Evolutionary conservation across 1,140 invertebrate species (phyloP), one percentile per base, ranked within the genome.

Genomic region (Bemisia tabaci): DNA sequence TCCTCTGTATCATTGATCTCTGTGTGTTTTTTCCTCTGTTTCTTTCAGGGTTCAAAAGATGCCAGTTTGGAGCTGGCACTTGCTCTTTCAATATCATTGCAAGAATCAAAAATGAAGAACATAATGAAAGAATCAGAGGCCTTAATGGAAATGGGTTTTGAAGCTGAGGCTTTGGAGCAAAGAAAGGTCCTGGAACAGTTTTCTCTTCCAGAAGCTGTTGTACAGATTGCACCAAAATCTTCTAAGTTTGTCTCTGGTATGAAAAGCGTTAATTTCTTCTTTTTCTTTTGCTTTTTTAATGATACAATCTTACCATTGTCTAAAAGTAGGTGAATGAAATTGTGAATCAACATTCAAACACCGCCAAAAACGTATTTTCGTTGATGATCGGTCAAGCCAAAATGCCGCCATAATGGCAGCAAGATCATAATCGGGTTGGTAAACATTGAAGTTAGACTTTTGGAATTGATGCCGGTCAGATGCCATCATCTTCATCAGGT

Each of bases 81-180:
- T 61, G 80, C 79, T 22, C 71, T 82, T 66, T 82, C 81, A 22
- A 74, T 75, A 68, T 82, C 81, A 9, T 70, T 81, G 17, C 76
- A 79, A 26, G 78, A 81, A 71, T 75, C 74, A 27, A 70, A 80
- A 60, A 69, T 78, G 69, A 68, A 73, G 12, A 72, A 76, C 48
- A 65, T 76, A 66, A 70, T 77, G 61, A 68, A 77, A 65, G 74
- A 79, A 69, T 69, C 68, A 63, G 73, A 76, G 26, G 65, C 70
- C 27, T 62, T 71, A n/a, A 61, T 69, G 39, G 67, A 70, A 68
- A 69, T 69, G 24, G 71, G 71, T 21, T 62, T 71, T 17, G 66
- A 68, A 65, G 33, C 63, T 1, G 71, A 71, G 66, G 69, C 71
- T 22, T 23, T 69, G 33, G 48, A 69, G 23, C 66, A 67, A 60